phyloP scores from a whole-genome alignment of 2,113 vertebrate species.

The Rhea americana region DNA sequence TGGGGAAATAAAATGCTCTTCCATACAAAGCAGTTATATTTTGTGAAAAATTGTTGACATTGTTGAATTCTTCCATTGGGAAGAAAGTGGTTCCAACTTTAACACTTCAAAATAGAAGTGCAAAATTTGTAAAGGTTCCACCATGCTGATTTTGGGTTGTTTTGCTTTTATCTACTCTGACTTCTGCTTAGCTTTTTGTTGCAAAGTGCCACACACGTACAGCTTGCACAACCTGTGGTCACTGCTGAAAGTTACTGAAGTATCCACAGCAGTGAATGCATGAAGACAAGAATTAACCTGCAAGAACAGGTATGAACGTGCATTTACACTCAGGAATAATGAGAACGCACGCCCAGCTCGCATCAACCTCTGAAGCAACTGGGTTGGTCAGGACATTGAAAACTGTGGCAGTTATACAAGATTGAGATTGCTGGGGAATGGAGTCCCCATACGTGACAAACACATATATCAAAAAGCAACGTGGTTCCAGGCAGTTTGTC shows the following conservation, averaged over 20 bases:
- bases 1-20: neutral
- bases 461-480: fast-evolving
- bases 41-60: neutral
- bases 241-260: neutral
- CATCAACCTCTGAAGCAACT: neutral
- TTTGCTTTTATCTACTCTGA: neutral
- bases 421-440: neutral
- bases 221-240: fast-evolving
- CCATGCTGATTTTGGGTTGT: neutral
- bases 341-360: neutral
- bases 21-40: neutral
- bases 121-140: neutral
- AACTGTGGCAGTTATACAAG: neutral
- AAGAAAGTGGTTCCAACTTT: neutral
- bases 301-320: fast-evolving
- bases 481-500: neutral
- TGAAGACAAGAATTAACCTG: fast-evolving
- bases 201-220: neutral
- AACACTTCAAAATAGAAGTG: neutral
- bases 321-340: fast-evolving
- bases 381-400: neutral
- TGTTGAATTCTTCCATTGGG: neutral
- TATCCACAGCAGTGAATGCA: neutral
- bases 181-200: neutral
- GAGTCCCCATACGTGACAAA: fast-evolving